Conservation (phyloP, 2,113 vertebrate genomes). For the Pluvianellus socialis region DNA sequence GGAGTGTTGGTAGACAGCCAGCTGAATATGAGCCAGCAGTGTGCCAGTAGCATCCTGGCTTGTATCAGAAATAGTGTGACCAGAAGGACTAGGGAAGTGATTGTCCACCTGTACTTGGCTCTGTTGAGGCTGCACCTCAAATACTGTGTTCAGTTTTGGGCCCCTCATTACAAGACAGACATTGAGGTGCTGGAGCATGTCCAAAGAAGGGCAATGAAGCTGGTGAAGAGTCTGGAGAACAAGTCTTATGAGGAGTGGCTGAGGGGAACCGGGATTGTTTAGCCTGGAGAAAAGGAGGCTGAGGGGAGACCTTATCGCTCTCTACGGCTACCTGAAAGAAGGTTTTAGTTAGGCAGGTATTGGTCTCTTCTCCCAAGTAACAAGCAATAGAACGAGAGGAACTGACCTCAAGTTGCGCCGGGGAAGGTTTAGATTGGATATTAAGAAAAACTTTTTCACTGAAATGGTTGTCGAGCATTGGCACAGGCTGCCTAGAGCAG, state of each 20-base stretch:
- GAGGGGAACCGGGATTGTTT: neutral
- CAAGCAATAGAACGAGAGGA: neutral
- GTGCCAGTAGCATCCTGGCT: neutral
- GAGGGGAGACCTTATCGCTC: neutral
- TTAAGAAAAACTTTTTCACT: neutral
- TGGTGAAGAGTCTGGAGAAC: neutral
- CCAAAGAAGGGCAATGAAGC: neutral
- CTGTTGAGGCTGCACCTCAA: accelerated
- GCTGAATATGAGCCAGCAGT: neutral
- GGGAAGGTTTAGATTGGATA: neutral
- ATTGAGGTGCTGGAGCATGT: accelerated
- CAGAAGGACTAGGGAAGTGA: neutral
- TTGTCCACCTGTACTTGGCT: accelerated
- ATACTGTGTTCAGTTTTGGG: neutral
- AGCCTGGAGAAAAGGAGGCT: neutral
- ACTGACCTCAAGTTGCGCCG: accelerated
- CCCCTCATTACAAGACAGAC: neutral
- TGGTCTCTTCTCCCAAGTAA: neutral
- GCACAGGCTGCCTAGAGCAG: neutral
- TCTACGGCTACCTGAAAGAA: neutral
- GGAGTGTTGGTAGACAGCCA: accelerated
- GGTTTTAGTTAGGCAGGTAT: accelerated
- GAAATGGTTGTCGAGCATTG: neutral
- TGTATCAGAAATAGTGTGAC: neutral
- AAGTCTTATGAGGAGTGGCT: accelerated